Evolutionary conservation across 2,113 vertebrate species (phyloP).

Genomic region (Eira barbara): DNA sequence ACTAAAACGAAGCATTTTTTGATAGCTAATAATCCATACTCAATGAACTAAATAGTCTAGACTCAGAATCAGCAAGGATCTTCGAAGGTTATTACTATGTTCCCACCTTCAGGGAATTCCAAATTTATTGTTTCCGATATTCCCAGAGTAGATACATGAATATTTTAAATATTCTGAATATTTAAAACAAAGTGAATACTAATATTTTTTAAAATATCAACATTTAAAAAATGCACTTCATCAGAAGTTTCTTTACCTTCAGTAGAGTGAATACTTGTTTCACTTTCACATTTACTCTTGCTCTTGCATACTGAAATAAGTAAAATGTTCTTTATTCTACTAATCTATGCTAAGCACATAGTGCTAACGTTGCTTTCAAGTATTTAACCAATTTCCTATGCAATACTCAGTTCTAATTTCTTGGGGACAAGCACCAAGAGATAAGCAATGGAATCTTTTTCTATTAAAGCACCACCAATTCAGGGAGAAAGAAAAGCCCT

Average conservation of each 20-base stretch:
- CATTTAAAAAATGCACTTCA: slow-evolving; percentile 1
- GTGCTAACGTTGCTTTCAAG: neutral
- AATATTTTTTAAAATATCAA: neutral
- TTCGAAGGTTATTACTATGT: neutral
- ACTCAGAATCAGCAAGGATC: slow-evolving; percentile 22
- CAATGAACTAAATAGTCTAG: neutral
- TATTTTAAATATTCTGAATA: neutral
- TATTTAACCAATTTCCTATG: slow-evolving; percentile 30
- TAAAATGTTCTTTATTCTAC: slow-evolving; percentile 25
- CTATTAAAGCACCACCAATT: neutral
- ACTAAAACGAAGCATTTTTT: neutral
- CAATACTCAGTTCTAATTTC: neutral
- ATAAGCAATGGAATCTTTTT: neutral
- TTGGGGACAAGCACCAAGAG: neutral
- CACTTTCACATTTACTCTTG: slow-evolving; percentile 18
- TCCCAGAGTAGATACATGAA: neutral
- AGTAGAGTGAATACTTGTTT: slow-evolving; percentile 1
- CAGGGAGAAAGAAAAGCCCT: no score
- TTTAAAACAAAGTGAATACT: slow-evolving; percentile 16
- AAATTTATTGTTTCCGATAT: neutral
- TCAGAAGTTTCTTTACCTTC: neutral
- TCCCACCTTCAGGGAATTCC: slow-evolving; percentile 4
- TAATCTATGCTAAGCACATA: neutral
- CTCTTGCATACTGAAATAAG: slow-evolving; percentile 14
- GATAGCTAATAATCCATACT: neutral